Conservation (phyloP, 2,888 invertebrate genomes). For the Shargacucullia verbasci region DNA sequence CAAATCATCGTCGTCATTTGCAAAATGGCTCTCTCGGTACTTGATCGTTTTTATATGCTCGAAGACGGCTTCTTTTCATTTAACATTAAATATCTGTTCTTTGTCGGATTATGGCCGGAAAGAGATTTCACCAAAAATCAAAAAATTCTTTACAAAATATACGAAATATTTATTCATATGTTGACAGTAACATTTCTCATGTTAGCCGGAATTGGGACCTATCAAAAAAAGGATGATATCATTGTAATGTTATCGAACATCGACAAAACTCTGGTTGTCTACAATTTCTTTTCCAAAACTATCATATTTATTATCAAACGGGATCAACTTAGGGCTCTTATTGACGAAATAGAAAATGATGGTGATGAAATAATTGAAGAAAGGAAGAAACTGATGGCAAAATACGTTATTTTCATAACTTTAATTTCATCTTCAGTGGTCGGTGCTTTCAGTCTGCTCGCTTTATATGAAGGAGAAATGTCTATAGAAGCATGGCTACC, state of each 20-base stretch:
- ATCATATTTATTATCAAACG: conserved; percentile 68
- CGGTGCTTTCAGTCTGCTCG: conserved; percentile 62
- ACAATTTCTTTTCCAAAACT: conserved; percentile 74
- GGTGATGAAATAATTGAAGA: conserved; percentile 70
- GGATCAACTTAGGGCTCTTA: conserved; percentile 62
- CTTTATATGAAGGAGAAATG: conserved; percentile 70
- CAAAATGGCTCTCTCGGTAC: conserved; percentile 59
- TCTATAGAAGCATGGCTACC: conserved; percentile 79
- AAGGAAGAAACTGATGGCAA: conserved; percentile 67
- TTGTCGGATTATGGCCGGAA: conserved; percentile 76
- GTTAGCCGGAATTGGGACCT: conserved; percentile 69
- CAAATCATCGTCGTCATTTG: conserved; percentile 46
- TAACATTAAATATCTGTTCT: conserved; percentile 73
- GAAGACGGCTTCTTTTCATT: conserved; percentile 71
- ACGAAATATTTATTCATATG: conserved; percentile 63
- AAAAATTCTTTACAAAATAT: conserved; percentile 65
- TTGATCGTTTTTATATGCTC: conserved; percentile 50
- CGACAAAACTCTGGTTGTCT: conserved; percentile 71
- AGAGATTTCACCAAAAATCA: conserved; percentile 58
- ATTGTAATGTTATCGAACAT: conserved; percentile 67
- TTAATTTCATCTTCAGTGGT: conserved; percentile 56
- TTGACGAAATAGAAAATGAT: conserved; percentile 70
- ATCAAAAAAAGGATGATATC: conserved; percentile 61
- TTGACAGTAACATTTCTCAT: conserved; percentile 64
- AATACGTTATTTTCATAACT: conserved; percentile 63